These are phyloP conservation scores for Protobothrops mucrosquamatus DNA, from an alignment of 2,113 vertebrate species.

Conservation along the genomic window DNA sequence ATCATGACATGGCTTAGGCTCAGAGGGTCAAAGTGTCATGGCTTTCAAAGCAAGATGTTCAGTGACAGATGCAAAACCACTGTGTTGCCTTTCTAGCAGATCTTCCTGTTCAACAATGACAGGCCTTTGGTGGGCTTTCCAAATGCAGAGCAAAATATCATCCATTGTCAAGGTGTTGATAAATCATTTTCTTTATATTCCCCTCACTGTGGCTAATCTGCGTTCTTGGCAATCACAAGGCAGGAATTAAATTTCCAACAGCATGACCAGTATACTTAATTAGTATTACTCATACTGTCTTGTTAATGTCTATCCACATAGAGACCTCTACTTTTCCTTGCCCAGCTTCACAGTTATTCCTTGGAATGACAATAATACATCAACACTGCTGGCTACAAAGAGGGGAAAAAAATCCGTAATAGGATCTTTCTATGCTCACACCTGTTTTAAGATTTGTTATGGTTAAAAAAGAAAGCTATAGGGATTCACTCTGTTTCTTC, in stretches of 20 bases:
- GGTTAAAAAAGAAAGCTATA: slow-evolving; percentile 83
- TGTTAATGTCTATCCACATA: slow-evolving; percentile 45
- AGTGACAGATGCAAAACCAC: background rate
- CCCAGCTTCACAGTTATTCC: slow-evolving; percentile 14
- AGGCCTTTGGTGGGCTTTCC: slow-evolving; percentile 34
- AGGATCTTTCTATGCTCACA: slow-evolving; percentile 82
- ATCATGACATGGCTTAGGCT: background rate
- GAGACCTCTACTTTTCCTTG: slow-evolving; percentile 17
- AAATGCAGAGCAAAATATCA: slow-evolving; percentile 39
- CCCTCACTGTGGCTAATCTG: slow-evolving; percentile 59
- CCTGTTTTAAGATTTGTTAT: slow-evolving; percentile 94
- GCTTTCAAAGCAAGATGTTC: background rate
- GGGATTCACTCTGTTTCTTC: slow-evolving; percentile 90
- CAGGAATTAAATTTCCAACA: slow-evolving; percentile 69
- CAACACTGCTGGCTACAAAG: slow-evolving; percentile 49
- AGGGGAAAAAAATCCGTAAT: slow-evolving; percentile 55
- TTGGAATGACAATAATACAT: slow-evolving; percentile 67
- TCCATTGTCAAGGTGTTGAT: slow-evolving; percentile 50
- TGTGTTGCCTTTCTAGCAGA: background rate
- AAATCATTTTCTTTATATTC: slow-evolving; percentile 62
- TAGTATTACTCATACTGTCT: slow-evolving; percentile 70
- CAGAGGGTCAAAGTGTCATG: background rate
- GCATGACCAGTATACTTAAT: slow-evolving; percentile 68
- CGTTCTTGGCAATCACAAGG: slow-evolving; percentile 68
- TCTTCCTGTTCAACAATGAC: slow-evolving; percentile 34